phyloP scores from a whole-genome alignment of 92 coral and sea anemone genomes.

The Epizoanthus rinbou region DNA sequence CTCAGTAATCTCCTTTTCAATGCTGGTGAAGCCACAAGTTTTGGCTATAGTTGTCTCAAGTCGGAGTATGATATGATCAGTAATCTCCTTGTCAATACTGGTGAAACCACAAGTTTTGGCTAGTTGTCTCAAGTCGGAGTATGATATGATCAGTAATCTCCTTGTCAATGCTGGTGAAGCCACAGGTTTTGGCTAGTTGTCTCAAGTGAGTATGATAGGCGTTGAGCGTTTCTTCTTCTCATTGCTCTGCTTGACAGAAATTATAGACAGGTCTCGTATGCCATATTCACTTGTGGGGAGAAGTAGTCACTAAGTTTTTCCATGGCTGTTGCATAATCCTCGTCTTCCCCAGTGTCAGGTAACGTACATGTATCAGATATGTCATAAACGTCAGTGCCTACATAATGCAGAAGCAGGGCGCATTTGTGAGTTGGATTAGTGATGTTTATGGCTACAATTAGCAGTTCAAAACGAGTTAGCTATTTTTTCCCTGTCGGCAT shows the following conservation, averaged over 20 bases:
- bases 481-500: conserved; percentile 48
- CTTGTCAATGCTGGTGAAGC: conserved; percentile 27
- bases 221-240: conserved; percentile 39
- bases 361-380: conserved; percentile 13
- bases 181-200: conserved; percentile 48
- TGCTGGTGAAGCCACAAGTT: too few relatives aligned
- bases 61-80: too few relatives aligned
- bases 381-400: conserved; percentile 38
- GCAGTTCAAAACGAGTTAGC: conserved; percentile 10
- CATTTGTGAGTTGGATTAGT: conserved; percentile 18
- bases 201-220: conserved; percentile 45
- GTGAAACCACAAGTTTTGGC: too few relatives aligned
- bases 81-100: too few relatives aligned
- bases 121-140: too few relatives aligned
- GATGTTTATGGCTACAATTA: conserved; percentile 16
- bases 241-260: conserved; percentile 34
- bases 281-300: conserved; percentile 41
- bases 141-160: conserved; percentile 43
- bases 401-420: conserved; percentile 32
- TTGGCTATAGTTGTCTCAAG: too few relatives aligned
- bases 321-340: conserved; percentile 24
- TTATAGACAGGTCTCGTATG: conserved; percentile 49
- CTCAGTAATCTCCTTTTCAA: too few relatives aligned
- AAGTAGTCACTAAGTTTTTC: conserved; percentile 41
- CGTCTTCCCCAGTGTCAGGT: conserved; percentile 24